Conservation (phyloP, 92 coral and sea anemone genomes). For the Heteractis magnifica region DNA sequence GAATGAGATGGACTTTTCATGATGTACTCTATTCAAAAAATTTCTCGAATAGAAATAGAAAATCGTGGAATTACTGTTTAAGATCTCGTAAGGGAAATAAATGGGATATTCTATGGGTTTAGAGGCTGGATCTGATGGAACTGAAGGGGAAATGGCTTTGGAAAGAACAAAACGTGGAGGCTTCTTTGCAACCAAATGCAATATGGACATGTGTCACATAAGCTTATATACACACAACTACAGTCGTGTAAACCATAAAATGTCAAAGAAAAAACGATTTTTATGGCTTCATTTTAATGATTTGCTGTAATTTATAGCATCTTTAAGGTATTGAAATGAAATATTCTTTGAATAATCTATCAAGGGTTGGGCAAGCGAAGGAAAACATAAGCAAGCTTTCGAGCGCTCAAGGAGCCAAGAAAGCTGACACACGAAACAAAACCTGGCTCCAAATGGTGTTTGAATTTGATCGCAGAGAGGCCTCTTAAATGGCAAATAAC, state of each 20-base stretch:
- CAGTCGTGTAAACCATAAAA: not conserved
- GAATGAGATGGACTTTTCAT: not conserved
- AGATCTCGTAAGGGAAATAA: not conserved
- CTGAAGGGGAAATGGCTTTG: not conserved
- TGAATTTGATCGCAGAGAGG: not conserved
- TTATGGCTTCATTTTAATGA: not conserved
- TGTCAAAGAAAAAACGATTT: not conserved
- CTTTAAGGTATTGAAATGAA: not conserved
- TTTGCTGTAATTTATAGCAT: not conserved
- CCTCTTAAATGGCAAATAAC: not conserved
- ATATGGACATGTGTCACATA: not conserved
- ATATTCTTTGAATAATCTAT: not conserved
- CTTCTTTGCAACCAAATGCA: conserved; percentile 4
- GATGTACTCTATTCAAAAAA: not conserved
- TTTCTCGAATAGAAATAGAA: not conserved
- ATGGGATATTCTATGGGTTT: not conserved
- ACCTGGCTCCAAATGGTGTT: not conserved
- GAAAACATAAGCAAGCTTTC: not conserved
- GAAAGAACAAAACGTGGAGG: not conserved
- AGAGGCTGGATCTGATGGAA: not conserved
- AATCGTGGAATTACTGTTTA: not conserved
- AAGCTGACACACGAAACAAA: not conserved
- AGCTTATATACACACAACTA: not conserved
- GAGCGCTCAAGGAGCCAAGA: not conserved
- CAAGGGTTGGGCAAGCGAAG: conserved; percentile 11